These are phyloP conservation scores for Gadus macrocephalus DNA, from an alignment of 2,113 vertebrate genomes.

Conservation along the genomic window DNA sequence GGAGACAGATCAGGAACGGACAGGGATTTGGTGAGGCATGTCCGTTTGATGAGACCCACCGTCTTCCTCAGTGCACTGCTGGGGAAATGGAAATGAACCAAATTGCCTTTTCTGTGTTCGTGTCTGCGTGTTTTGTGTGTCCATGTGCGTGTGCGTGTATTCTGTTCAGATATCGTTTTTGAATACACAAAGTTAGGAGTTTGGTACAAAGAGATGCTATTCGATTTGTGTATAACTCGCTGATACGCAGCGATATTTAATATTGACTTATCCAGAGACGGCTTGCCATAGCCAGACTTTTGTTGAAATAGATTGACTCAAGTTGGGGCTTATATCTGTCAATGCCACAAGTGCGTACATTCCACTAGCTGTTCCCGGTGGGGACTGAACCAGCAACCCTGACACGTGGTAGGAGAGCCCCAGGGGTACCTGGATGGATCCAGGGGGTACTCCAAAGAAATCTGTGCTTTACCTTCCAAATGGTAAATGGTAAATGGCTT, in stretches of 20 bases:
- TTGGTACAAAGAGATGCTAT: conserved; percentile 26
- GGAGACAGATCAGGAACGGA: conserved; percentile 58
- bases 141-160: conserved; percentile 13
- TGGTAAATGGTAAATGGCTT: too few relatives aligned
- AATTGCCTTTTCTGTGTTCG: conserved; percentile 12
- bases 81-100: conserved; percentile 46
- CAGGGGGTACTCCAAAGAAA: too few relatives aligned
- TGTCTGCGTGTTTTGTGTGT: conserved; percentile 13
- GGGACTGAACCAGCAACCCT: too few relatives aligned
- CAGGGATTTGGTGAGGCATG: conserved; percentile 54
- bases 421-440: too few relatives aligned
- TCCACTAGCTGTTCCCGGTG: too few relatives aligned
- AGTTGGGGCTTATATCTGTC: too few relatives aligned
- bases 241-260: conserved; percentile 8
- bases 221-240: conserved; percentile 19
- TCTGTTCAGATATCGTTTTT: background rate
- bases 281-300: too few relatives aligned
- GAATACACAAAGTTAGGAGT: conserved; percentile 25
- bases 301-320: too few relatives aligned
- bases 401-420: too few relatives aligned
- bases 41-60: conserved; percentile 38
- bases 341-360: too few relatives aligned
- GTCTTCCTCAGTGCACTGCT: conserved; percentile 39
- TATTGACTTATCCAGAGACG: too few relatives aligned
- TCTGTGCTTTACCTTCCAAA: too few relatives aligned